Base-by-base conservation (phyloP, 2,888 invertebrate species). In the Acleris emargana region DNA sequence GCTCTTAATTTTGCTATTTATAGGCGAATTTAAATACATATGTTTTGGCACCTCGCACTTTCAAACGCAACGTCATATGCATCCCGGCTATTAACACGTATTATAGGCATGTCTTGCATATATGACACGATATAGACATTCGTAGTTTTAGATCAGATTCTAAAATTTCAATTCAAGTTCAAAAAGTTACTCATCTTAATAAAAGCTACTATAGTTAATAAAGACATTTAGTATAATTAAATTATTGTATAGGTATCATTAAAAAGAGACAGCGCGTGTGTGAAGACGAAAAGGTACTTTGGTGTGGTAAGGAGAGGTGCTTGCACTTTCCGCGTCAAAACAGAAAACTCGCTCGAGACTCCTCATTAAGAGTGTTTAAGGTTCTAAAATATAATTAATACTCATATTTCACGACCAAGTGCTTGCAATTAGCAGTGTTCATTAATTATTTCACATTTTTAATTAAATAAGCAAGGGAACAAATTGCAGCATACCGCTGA, bases 1-100 rank as follows among this genome's bases (percentile, higher is more conserved):
- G 77, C 77, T 80, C 82, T 80, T 81, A 84, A 84, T 82, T 82
- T 76, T 71, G 77, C 82, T 83, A 85, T 86, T 83, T 81, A 82
- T 82, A 84, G 76, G 74, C 72, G 74, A 83, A 80, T 80, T 79
- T 77, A 76, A 78, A 80, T 78, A 76, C 74, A 74, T 75, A 73
- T 76, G 71, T 73, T 71, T 79, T 77, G 74, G 80, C 76, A 75
- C 75, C 73, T 75, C 74, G 72, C 72, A 67, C 72, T 57, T 67
- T 57, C 55, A 60, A 20, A 38, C 55, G 47, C 57, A 57, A 51
- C 54, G 45, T 57, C 49, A 49, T 47, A 47, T 58, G 64, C 59
- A 57, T 51, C 60, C 47, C 20, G 18, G 51, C 20, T 38, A 45
- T 25, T 55, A 66, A 51, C 50, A 54, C 20, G 60, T 32, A 49